phyloP scores from a whole-genome alignment of 2,888 invertebrate genomes.

The Athripsodes cinereus region DNA sequence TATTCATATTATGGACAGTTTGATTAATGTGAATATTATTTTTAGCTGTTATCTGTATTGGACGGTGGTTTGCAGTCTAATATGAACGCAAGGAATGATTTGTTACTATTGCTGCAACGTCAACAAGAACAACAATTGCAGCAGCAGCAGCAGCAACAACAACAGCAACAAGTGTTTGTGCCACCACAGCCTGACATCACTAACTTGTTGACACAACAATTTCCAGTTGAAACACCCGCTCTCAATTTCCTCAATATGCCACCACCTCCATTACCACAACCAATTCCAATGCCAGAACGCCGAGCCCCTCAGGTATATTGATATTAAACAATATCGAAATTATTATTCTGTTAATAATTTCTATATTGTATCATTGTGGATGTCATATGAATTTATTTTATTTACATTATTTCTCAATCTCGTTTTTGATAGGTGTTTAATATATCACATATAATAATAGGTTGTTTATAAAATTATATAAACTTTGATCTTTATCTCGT shows the following conservation, averaged over 20 bases:
- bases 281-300: not conserved
- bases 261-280: not conserved
- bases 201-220: not conserved
- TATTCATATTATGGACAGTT: not conserved
- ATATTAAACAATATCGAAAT: too few relatives aligned
- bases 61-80: not conserved
- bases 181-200: not conserved
- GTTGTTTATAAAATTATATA: too few relatives aligned
- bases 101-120: not conserved
- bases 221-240: not conserved
- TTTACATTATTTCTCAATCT: too few relatives aligned
- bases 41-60: not conserved
- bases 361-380: too few relatives aligned
- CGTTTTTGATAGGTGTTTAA: too few relatives aligned
- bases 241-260: not conserved
- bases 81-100: not conserved
- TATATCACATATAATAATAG: too few relatives aligned
- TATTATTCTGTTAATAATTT: too few relatives aligned
- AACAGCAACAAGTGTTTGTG: not conserved
- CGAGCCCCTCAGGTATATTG: not conserved
- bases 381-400: too few relatives aligned
- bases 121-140: not conserved
- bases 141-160: slow-evolving; percentile 3
- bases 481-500: too few relatives aligned
- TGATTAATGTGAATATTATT: not conserved